Evolutionary conservation across 1,140 invertebrate species (phyloP).

Genomic region (Dinothrombium tinctorium): DNA sequence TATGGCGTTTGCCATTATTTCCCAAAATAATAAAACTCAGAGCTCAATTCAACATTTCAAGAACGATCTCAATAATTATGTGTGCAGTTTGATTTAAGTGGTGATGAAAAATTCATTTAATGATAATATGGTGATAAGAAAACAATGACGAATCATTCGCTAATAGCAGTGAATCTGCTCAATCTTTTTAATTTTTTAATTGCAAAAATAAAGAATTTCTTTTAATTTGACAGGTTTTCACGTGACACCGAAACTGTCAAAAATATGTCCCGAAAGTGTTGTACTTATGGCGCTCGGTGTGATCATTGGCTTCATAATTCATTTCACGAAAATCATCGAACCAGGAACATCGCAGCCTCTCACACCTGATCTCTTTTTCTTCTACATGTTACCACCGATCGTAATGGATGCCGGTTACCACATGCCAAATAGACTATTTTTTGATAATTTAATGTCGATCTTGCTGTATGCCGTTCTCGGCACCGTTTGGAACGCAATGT

Average conservation of each 20-base stretch:
- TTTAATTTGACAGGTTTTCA: conserved; percentile 45
- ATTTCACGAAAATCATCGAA: too few species aligned
- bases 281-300: conserved; percentile 85
- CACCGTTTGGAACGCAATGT: conserved; percentile 85
- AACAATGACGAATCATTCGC: too few species aligned
- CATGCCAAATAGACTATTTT: conserved; percentile 84
- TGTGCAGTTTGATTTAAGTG: too few species aligned
- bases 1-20: too few species aligned
- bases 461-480: conserved; percentile 82
- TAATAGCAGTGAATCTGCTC: too few species aligned
- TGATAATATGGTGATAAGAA: too few species aligned
- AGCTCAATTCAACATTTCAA: too few species aligned
- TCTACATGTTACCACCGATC: conserved; percentile 86
- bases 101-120: too few species aligned
- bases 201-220: too few species aligned
- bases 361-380: conserved; percentile 80
- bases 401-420: conserved; percentile 94
- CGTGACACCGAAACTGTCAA: conserved; percentile 62
- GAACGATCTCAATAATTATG: too few species aligned
- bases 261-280: conserved; percentile 85
- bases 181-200: too few species aligned
- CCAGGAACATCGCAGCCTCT: conserved; percentile 36
- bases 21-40: too few species aligned
- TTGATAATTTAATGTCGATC: conserved; percentile 88
- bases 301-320: conserved; percentile 43